Conservation (phyloP, 2,888 invertebrate genomes). For the Phalera bucephala region DNA sequence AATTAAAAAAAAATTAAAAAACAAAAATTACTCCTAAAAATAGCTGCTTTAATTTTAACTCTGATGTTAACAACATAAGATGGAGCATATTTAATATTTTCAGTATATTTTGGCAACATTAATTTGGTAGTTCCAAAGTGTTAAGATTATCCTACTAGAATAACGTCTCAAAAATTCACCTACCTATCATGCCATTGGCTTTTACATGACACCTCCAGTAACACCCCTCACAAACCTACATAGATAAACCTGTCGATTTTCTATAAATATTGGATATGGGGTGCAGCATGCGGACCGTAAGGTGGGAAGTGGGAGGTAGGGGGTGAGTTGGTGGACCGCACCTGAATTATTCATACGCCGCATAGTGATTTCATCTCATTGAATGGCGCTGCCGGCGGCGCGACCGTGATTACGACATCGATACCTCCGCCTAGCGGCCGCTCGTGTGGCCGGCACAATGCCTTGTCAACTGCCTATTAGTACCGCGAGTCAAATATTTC, state of each 20-base stretch:
- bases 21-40: too few relatives aligned
- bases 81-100: too few relatives aligned
- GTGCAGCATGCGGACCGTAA: slow-evolving; percentile 10
- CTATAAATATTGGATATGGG: slow-evolving; percentile 51
- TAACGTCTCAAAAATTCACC: too few relatives aligned
- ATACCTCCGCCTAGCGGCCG: slow-evolving; percentile 61
- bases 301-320: slow-evolving; percentile 25
- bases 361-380: slow-evolving; percentile 83
- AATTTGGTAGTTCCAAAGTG: too few relatives aligned
- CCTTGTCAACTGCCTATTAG: slow-evolving; percentile 59
- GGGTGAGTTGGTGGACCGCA: slow-evolving; percentile 53
- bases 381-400: slow-evolving; percentile 65
- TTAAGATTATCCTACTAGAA: too few relatives aligned
- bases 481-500: slow-evolving; percentile 11
- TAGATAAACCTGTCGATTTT: slow-evolving; percentile 44
- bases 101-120: too few relatives aligned
- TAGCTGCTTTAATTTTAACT: too few relatives aligned
- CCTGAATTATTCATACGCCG: slow-evolving; percentile 80
- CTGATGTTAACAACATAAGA: too few relatives aligned
- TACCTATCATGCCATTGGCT: too few relatives aligned
- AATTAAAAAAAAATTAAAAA: too few relatives aligned
- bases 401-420: slow-evolving; percentile 75
- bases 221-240: too few relatives aligned
- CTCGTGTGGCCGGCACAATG: slow-evolving; percentile 51
- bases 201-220: too few relatives aligned